Evolutionary conservation across 2,113 vertebrate species (phyloP).

Genomic region (Cnemophilus loriae): DNA sequence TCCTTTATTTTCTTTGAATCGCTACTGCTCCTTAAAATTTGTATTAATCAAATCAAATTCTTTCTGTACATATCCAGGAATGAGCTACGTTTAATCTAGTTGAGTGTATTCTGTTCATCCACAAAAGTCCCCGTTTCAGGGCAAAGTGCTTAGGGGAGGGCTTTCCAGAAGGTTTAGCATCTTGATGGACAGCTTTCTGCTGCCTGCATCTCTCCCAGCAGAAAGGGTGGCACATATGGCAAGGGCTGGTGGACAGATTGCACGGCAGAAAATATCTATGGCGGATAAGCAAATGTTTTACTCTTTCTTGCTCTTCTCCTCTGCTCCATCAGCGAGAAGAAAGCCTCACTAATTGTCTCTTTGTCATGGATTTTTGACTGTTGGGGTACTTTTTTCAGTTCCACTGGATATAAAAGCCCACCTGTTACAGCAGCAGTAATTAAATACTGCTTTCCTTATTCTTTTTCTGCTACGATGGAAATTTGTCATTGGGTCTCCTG

Average conservation of each 20-base stretch:
- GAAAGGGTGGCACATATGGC: conserved; percentile 39
- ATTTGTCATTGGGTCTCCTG: background rate
- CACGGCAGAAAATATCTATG: conserved; percentile 35
- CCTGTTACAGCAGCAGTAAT: background rate
- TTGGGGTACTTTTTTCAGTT: background rate
- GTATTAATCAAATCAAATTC: background rate
- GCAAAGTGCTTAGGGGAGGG: conserved; percentile 6
- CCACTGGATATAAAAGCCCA: background rate
- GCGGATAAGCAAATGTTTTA: conserved; percentile 11
- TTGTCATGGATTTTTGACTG: background rate
- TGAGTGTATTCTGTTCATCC: conserved; percentile 51
- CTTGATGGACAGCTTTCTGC: conserved; percentile 59
- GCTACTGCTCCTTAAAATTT: background rate
- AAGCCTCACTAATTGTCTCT: background rate
- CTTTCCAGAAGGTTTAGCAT: conserved; percentile 59
- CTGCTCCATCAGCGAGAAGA: background rate
- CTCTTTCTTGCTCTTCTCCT: conserved; percentile 8
- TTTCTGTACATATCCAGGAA: background rate
- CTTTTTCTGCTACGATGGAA: background rate
- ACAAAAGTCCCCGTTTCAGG: background rate
- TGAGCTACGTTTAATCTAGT: conserved; percentile 25
- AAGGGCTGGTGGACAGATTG: conserved; percentile 53
- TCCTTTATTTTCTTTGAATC: background rate
- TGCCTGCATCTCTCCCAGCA: conserved; percentile 47
- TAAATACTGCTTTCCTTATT: background rate